phyloP scores from a whole-genome alignment of 64 coral and sea anemone species.

The Anthopleura sola region DNA sequence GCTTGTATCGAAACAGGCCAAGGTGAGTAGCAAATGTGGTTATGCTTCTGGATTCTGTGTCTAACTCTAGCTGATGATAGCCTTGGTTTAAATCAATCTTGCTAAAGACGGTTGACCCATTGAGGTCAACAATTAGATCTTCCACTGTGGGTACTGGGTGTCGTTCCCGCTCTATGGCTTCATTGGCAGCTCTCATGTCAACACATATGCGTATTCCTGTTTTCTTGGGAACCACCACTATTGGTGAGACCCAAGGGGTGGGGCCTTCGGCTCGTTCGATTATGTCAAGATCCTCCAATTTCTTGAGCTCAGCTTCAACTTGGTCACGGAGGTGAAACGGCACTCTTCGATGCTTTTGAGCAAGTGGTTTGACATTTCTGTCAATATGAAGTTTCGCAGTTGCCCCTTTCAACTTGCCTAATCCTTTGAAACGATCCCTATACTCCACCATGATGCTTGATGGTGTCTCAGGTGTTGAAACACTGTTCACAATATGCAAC shows the following conservation, averaged over 20 bases:
- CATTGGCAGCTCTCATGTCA: slow-evolving; percentile 20
- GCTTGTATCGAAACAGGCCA: no score
- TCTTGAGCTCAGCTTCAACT: slow-evolving; percentile 20
- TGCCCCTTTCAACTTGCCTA: slow-evolving; percentile 21
- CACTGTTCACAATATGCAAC: neutral
- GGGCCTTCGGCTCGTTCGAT: slow-evolving; percentile 33
- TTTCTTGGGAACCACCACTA: slow-evolving; percentile 46
- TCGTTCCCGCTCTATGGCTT: neutral
- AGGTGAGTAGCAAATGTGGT: no score
- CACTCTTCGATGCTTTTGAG: neutral
- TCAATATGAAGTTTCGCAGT: slow-evolving; percentile 34
- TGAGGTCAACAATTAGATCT: slow-evolving; percentile 32
- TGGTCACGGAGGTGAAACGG: slow-evolving; percentile 22
- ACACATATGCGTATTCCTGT: slow-evolving; percentile 30
- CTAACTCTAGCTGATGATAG: no score
- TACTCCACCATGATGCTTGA: no score
- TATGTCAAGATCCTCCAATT: slow-evolving; percentile 12
- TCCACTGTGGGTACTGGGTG: slow-evolving; percentile 18
- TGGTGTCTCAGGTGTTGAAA: neutral
- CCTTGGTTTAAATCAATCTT: no score
- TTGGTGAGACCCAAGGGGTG: slow-evolving; percentile 36
- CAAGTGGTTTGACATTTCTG: neutral
- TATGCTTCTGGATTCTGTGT: no score
- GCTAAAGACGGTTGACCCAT: no score
- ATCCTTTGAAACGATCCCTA: slow-evolving; percentile 10